Evolutionary conservation across 1,140 invertebrate genomes (phyloP).

Genomic region (Geopemphigus sp.): DNA sequence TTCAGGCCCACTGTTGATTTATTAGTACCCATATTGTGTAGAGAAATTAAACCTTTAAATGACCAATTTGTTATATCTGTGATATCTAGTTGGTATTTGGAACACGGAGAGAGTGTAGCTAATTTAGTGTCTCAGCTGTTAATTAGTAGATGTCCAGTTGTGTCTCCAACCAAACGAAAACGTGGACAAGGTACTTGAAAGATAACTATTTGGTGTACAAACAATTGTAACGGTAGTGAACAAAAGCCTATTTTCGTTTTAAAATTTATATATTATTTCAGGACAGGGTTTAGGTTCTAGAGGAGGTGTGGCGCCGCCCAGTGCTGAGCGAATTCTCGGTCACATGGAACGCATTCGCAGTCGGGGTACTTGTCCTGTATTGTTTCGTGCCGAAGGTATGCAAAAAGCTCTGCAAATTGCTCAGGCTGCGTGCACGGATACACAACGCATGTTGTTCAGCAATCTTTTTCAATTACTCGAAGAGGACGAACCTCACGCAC

Average conservation of each 20-base stretch:
- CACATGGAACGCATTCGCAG: constrained; percentile 86
- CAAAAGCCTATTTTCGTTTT: background rate
- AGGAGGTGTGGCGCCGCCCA: constrained; percentile 60
- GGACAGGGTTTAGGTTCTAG: constrained; percentile 53
- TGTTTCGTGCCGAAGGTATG: constrained; percentile 80
- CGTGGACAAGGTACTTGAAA: constrained; percentile 57
- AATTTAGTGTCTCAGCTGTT: constrained; percentile 77
- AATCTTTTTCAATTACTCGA: constrained; percentile 88
- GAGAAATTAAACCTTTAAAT: constrained; percentile 67
- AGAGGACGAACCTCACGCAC: constrained; percentile 67
- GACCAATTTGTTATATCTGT: constrained; percentile 84
- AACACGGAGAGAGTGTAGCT: constrained; percentile 81
- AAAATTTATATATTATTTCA: constrained; percentile 19
- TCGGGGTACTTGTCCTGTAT: constrained; percentile 66
- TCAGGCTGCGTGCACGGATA: constrained; percentile 72
- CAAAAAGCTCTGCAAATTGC: constrained; percentile 82
- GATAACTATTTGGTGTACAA: background rate
- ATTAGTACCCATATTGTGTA: constrained; percentile 76
- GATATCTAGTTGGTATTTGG: constrained; percentile 85
- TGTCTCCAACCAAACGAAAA: constrained; percentile 88
- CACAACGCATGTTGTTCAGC: constrained; percentile 82
- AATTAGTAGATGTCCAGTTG: constrained; percentile 73
- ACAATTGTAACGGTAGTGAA: background rate
- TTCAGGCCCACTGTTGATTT: constrained; percentile 78
- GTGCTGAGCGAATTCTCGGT: constrained; percentile 77